These are phyloP conservation scores for Phymanthus crucifer DNA, from an alignment of 92 coral and sea anemone species.

Conservation along the genomic window DNA sequence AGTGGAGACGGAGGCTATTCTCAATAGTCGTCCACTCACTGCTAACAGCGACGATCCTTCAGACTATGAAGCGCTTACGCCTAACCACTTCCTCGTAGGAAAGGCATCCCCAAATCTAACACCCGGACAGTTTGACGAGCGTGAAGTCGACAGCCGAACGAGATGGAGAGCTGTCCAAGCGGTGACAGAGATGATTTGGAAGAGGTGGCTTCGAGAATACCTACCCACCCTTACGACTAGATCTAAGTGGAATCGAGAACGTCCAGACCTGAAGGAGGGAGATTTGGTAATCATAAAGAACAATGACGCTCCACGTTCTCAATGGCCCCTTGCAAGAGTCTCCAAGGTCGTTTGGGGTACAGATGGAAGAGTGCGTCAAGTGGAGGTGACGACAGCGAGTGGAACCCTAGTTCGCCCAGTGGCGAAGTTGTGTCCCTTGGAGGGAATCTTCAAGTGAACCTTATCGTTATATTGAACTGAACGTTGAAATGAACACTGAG, in stretches of 20 bases:
- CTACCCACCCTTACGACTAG: constrained; percentile 14
- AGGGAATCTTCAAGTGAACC: no score
- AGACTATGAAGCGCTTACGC: constrained; percentile 61
- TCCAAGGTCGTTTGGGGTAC: constrained; percentile 28
- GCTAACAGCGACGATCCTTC: constrained; percentile 45
- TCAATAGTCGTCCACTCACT: constrained; percentile 58
- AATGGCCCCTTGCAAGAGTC: constrained; percentile 51
- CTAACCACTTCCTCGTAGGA: constrained; percentile 55
- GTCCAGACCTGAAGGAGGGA: constrained; percentile 22
- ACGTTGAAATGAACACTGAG: no score
- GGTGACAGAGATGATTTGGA: constrained; percentile 18
- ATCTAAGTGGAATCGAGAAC: constrained; percentile 26
- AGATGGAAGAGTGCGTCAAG: constrained; percentile 28
- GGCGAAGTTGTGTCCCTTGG: constrained; percentile 28
- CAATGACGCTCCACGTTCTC: constrained; percentile 16
- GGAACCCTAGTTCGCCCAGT: constrained; percentile 30
- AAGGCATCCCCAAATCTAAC: constrained; percentile 23
- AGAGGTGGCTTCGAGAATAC: constrained; percentile 27
- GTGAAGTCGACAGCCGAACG: constrained; percentile 31
- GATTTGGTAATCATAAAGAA: constrained; percentile 36
- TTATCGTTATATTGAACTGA: no score
- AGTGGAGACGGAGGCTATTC: constrained; percentile 51
- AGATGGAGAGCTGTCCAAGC: constrained; percentile 46
- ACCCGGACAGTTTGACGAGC: constrained; percentile 19
- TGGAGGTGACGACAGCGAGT: constrained; percentile 42